Base-by-base conservation (phyloP, 2,888 invertebrate species). In the Thereva unica region DNA sequence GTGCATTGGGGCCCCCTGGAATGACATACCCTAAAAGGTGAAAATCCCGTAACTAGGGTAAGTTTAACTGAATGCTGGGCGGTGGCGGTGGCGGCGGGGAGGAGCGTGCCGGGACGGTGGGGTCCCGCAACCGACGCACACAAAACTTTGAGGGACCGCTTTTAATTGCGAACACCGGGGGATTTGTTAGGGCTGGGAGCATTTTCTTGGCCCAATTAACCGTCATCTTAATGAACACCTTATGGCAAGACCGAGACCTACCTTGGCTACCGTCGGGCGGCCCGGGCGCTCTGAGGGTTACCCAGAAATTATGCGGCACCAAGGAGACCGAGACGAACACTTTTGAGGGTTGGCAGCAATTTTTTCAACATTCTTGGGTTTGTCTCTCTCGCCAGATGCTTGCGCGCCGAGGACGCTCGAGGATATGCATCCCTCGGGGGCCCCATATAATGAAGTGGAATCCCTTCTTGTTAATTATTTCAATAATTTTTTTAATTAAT, bases 401-500 rank as follows among this genome's bases (percentile, higher is more conserved):
- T 54, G 67, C 68, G n/a, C n/a, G 67, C 66, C 59, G 56, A 47
- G 37, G 67, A 56, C 55, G 69, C 64, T 35, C 69, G 8, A 61
- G 45, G 12, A 50, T 50, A 61, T 61, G 41, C 8, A 34, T 49
- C 61, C 35, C 61, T 34, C 9, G 50, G 41, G n/a, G 61, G 35
- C 61, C 41, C 4, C 34, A 50, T 50, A 61, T 61, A 61, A 61
- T 61, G 61, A 61, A 61, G 61, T 50, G 61, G 61, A 61, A 61
- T 70, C 67, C 67, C 63, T 69, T 64, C 55, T 69, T 70, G 65
- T 68, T 72, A 71, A 73, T 73, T 73, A 73, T 73, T 71, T 71
- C 71, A 71, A 73, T 73, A 72, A 73, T 73, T 73, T 72, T 72
- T 73, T 72, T 72, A 72, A 72, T 73, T 72, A 72, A 72, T 73